Evolutionary conservation across 2,888 invertebrate species (phyloP).

Genomic region (Cremastobaeus sp.): DNA sequence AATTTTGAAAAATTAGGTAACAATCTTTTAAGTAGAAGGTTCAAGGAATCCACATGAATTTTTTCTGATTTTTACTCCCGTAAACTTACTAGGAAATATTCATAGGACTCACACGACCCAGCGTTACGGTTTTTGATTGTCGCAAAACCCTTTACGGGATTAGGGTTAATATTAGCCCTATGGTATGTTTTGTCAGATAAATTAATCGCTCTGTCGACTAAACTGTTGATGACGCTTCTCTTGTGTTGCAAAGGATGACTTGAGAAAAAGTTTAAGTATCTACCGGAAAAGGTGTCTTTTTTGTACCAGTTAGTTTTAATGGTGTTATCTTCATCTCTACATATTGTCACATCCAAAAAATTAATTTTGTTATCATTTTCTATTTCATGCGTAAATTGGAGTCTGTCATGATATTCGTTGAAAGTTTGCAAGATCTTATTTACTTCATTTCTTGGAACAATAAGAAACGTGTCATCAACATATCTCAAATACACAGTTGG

Average conservation of each 20-base stretch:
- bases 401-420: background rate
- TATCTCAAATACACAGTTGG: background rate
- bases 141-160: no score
- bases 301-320: background rate
- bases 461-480: background rate
- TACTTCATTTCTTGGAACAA: background rate
- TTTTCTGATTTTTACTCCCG: conserved; percentile 11
- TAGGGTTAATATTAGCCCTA: no score
- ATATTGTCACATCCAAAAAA: background rate
- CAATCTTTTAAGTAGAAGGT: background rate
- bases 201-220: no score
- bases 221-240: no score
- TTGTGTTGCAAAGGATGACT: no score
- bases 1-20: conserved; percentile 11
- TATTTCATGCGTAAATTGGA: background rate
- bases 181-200: no score
- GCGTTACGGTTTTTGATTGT: background rate
- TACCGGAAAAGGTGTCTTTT: no score
- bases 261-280: no score
- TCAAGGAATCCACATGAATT: background rate
- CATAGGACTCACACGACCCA: conserved; percentile 1
- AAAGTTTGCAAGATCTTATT: background rate
- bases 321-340: background rate
- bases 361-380: background rate
- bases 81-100: background rate